These are phyloP conservation scores for Sebastes baramenuke DNA, from an alignment of 2,797 vertebrate genomes.

Conservation along the genomic window DNA sequence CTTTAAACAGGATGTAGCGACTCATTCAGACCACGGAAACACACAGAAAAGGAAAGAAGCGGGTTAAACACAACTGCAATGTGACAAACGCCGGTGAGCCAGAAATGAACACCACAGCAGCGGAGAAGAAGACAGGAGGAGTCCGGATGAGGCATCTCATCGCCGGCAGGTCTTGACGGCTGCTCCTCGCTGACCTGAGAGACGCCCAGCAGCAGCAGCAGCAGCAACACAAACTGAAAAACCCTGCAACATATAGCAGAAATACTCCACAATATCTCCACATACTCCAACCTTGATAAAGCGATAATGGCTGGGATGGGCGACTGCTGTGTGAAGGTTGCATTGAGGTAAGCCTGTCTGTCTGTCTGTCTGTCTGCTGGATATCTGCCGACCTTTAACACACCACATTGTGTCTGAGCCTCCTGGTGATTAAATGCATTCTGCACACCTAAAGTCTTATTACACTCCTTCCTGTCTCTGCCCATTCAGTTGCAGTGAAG, in stretches of 20 bases:
- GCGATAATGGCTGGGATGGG: slow-evolving; percentile 87
- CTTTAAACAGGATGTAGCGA: slow-evolving; percentile 73
- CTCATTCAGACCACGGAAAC: slow-evolving; percentile 13
- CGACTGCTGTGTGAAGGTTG: slow-evolving; percentile 95
- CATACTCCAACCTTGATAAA: slow-evolving; percentile 15
- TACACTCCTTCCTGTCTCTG: background rate
- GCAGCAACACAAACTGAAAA: slow-evolving; percentile 7
- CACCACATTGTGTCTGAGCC: slow-evolving; percentile 65
- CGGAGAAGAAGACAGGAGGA: slow-evolving; percentile 40
- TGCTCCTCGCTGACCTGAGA: slow-evolving; percentile 70
- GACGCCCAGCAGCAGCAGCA: slow-evolving; percentile 36
- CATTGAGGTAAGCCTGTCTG: slow-evolving; percentile 86
- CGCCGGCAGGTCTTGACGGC: slow-evolving; percentile 71
- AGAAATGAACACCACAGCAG: slow-evolving; percentile 53
- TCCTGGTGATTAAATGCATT: slow-evolving; percentile 14
- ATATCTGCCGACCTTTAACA: slow-evolving; percentile 46
- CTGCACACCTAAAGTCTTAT: background rate
- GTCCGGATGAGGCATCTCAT: slow-evolving; percentile 49
- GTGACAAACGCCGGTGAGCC: slow-evolving; percentile 17
- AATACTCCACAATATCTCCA: slow-evolving; percentile 5
- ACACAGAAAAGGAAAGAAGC: background rate
- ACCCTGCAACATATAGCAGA: background rate
- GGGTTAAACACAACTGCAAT: slow-evolving; percentile 7
- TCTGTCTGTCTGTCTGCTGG: slow-evolving; percentile 35
- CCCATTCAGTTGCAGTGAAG: background rate